Evolutionary conservation across 1,140 invertebrate genomes (phyloP).

Genomic region (fruit fly (Drosophila melanogaster)): Release_6_plus_ISO1_MT NT_037436.4:492501-493000

Average conservation of each 20-base stretch:
- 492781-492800: slow-evolving; percentile 8
- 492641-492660: not conserved
- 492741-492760: slow-evolving; percentile 21
- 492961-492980: slow-evolving; percentile 74
- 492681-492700: no score
- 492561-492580: not conserved
- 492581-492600: not conserved
- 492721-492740: not conserved
- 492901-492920: slow-evolving; percentile 4
- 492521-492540: no score
- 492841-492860: slow-evolving; percentile 74
- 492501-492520: no score
- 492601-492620: not conserved
- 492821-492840: slow-evolving; percentile 39
- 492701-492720: not conserved
- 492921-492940: slow-evolving; percentile 35
- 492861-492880: slow-evolving; percentile 39
- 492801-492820: slow-evolving; percentile 6
- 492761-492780: slow-evolving; percentile 5
- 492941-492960: slow-evolving; percentile 70
- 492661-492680: slow-evolving; percentile 4
- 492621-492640: not conserved
- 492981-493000: slow-evolving; percentile 28
- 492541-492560: no score
- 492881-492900: slow-evolving; percentile 5